Percentiles rank a stretch among this genome's conserved stretches.
Conservation (phyloP, 2,888 invertebrate species). For the Isoperla grammatica region DNA sequence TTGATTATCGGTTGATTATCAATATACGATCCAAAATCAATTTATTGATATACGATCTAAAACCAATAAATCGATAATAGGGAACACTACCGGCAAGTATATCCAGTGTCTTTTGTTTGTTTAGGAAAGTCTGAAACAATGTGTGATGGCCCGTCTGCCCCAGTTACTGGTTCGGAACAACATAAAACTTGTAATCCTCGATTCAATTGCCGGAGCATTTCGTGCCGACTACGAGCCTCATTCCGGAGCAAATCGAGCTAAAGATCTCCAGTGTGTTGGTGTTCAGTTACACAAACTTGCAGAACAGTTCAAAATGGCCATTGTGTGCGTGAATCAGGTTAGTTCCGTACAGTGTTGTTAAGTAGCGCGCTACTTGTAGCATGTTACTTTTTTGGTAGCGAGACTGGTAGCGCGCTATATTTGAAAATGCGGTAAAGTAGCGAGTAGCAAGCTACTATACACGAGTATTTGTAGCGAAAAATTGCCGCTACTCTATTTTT, state of each 20-base stretch:
- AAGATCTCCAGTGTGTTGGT: slow-evolving; percentile 53
- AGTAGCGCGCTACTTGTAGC: no score
- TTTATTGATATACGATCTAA: no score
- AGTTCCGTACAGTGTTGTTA: slow-evolving; percentile 22
- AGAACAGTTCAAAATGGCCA: slow-evolving; percentile 49
- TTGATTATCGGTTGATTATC: no score
- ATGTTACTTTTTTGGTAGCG: no score
- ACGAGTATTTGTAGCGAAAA: no score
- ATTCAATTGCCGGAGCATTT: slow-evolving; percentile 69
- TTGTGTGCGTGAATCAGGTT: slow-evolving; percentile 71
- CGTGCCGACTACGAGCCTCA: slow-evolving; percentile 51
- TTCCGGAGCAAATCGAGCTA: slow-evolving; percentile 49
- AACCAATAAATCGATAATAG: no score
- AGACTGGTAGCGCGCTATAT: no score
- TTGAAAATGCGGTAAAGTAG: no score
- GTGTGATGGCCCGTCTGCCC: slow-evolving; percentile 51
- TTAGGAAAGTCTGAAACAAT: slow-evolving; percentile 51
- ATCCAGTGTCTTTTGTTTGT: slow-evolving; percentile 31
- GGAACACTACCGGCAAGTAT: no score
- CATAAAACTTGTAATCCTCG: slow-evolving; percentile 61
- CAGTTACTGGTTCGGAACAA: slow-evolving; percentile 47
- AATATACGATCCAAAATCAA: no score
- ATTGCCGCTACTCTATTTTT: no score
- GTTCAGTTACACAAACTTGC: slow-evolving; percentile 51
- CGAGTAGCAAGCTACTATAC: no score